Evolutionary conservation across 2,113 vertebrate genomes (phyloP).

Genomic region (Sinocyclocheilus maitianheensis): DNA sequence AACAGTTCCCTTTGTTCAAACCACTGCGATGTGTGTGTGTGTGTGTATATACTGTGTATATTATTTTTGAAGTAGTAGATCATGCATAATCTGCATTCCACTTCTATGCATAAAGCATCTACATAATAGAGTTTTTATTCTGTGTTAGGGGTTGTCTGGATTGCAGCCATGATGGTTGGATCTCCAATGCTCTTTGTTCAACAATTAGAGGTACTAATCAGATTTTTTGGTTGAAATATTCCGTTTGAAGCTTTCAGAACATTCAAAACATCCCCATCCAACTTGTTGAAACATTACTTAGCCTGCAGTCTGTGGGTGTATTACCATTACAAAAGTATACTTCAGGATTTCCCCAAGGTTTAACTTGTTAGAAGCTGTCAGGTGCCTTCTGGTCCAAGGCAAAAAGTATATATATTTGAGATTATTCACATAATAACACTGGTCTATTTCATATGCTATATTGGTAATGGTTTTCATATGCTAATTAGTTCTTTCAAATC

Average conservation of each 20-base stretch:
- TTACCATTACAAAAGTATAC: neutral
- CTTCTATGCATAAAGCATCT: neutral
- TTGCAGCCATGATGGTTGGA: conserved; percentile 75
- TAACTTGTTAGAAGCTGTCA: neutral
- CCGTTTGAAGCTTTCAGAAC: neutral
- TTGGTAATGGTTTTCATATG: neutral
- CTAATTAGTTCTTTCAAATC: neutral
- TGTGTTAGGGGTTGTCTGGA: conserved; percentile 76
- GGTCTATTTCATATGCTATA: no score
- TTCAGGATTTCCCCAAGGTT: neutral
- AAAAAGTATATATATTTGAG: neutral
- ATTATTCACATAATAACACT: no score
- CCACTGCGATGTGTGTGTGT: conserved; percentile 63
- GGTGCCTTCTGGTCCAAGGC: neutral
- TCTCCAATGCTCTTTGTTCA: conserved; percentile 83
- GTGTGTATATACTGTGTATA: no score
- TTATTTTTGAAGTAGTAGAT: no score
- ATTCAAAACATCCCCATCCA: neutral
- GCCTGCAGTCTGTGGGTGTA: no score
- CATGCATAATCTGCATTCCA: no score
- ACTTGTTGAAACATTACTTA: neutral
- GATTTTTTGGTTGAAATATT: neutral
- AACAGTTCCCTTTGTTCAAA: conserved; percentile 82
- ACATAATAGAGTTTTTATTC: neutral
- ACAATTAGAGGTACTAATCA: conserved; percentile 73